phyloP scores from a whole-genome alignment of 37 sponge, comb jelly and placozoan species.

The Crambe crambe region DNA sequence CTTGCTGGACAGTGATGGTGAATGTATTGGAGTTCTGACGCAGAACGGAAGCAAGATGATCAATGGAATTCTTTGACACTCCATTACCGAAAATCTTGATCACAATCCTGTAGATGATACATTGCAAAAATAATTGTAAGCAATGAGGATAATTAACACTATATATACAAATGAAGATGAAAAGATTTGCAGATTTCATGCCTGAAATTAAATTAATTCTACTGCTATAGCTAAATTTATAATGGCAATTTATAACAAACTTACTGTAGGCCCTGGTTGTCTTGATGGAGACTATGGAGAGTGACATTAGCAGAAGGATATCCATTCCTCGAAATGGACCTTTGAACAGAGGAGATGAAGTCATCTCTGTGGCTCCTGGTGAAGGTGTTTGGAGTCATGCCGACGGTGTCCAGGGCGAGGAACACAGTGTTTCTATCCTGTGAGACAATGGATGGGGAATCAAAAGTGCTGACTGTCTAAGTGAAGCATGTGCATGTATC shows the following conservation, averaged over 20 bases:
- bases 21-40: neutral
- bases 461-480: too few species aligned
- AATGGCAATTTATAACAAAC: neutral
- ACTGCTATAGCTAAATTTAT: too few species aligned
- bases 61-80: neutral
- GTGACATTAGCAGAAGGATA: neutral
- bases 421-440: neutral
- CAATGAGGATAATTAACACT: neutral
- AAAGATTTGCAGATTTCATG: too few species aligned
- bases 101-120: neutral
- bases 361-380: neutral
- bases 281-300: neutral
- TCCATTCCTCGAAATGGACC: neutral
- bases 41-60: neutral
- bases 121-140: neutral
- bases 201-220: too few species aligned
- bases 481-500: too few species aligned
- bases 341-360: neutral
- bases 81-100: neutral
- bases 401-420: neutral
- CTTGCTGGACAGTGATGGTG: neutral
- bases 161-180: too few species aligned
- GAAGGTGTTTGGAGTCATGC: neutral
- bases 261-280: neutral
- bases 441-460: neutral